Base-by-base conservation (phyloP, 2,113 vertebrate species). In the Hirundichthys speculiger region DNA sequence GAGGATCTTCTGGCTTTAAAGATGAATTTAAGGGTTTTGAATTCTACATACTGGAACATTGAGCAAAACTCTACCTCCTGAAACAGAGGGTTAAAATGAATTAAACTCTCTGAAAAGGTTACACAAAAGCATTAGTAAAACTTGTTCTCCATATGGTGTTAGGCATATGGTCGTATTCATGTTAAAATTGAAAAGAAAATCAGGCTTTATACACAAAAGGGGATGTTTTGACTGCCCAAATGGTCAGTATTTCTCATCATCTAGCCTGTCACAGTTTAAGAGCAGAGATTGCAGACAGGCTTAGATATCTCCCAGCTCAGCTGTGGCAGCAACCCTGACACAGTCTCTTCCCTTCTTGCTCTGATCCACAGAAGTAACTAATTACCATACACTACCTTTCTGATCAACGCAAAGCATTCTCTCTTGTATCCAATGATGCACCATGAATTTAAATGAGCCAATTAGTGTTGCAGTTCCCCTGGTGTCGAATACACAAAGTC, bases 401-500 rank as follows among this genome's bases (percentile, higher is more conserved):
- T 89, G 89, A 90, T 91, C 91, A 92, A 91, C 81, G 73, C 81
- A 61, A 85, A 85, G 11, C 71, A 75, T 75, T 70, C 55, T 62
- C 70, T 79, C 75, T 84, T 73, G 75, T 84, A 78, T 78, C 77
- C 73, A 77, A 13, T 74, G 70, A 82, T 39, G 61, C 63, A 19
- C 57, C 69, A 46, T 87, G 88, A 87, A 91, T 92, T 86, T 89
- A 83, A 87, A 91, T 86, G 50, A 88, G 79, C 72, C 75, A 89
- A 89, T 91, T 91, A 90, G 82, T 39, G 54, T 59, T 70, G 50
- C 60, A 41, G 85, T 82, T 86, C 80, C 77, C 86, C 42, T 13
- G 72, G 71, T 73, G 47, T 53, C 34, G 57, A 71, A 69, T 78
- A 78, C 75, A 81, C 75, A 49, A 21, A 62, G 76, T 71, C 73